These are phyloP conservation scores for Corbicula japonica DNA, from an alignment of 2,888 invertebrate species.

Conservation along the genomic window DNA sequence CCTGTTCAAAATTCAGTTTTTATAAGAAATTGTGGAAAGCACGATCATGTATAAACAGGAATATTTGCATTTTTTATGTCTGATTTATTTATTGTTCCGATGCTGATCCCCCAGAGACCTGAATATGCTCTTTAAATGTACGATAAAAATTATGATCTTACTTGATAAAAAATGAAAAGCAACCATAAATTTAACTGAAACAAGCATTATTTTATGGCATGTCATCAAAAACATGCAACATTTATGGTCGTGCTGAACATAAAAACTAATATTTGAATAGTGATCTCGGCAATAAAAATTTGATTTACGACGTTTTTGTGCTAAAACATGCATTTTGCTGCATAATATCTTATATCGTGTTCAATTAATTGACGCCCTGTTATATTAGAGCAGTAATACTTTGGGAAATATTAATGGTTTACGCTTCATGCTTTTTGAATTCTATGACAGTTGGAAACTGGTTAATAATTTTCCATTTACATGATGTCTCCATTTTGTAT, in stretches of 20 bases:
- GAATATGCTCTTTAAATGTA: no score
- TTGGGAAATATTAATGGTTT: background rate
- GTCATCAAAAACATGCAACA: conserved; percentile 7
- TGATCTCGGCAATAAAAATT: background rate
- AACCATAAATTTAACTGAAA: conserved; percentile 13
- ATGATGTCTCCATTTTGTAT: no score
- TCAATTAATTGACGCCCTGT: background rate
- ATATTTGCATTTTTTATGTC: no score
- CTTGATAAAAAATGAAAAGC: no score
- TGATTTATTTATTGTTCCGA: no score
- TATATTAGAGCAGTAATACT: background rate
- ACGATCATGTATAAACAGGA: no score
- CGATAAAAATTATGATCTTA: no score
- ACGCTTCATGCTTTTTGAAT: background rate
- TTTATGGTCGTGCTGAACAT: background rate
- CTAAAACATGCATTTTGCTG: conserved; percentile 1
- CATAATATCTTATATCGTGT: conserved; percentile 8
- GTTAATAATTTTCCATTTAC: no score
- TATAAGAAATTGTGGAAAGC: no score
- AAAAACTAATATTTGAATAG: conserved; percentile 14
- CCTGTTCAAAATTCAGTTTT: no score
- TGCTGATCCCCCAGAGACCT: no score
- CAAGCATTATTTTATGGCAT: background rate
- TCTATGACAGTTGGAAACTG: no score
- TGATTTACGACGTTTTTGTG: conserved; percentile 8